These are phyloP conservation scores for Drosophila sordidula DNA, from an alignment of 2,888 invertebrate species.

Conservation along the genomic window DNA sequence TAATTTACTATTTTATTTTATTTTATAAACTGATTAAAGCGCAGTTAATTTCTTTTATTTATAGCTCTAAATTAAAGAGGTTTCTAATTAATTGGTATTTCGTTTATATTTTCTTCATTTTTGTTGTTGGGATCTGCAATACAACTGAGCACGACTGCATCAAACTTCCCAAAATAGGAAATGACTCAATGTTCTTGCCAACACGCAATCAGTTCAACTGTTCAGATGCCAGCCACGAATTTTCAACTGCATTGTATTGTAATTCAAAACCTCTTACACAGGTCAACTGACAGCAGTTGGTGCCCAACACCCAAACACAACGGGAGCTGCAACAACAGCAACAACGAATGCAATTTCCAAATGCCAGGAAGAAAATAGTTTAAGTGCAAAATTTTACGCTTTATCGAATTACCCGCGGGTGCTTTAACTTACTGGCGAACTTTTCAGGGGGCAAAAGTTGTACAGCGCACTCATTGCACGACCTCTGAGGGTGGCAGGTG, in stretches of 20 bases:
- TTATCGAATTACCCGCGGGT: slow-evolving; percentile 84
- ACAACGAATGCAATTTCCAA: slow-evolving; percentile 61
- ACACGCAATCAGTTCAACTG: slow-evolving; percentile 54
- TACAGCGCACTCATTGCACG: slow-evolving; percentile 40
- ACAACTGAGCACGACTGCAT: not conserved
- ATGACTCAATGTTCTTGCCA: slow-evolving; percentile 37
- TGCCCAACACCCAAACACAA: slow-evolving; percentile 17
- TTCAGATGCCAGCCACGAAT: slow-evolving; percentile 37
- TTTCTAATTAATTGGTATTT: not conserved
- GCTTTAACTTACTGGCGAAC: slow-evolving; percentile 73
- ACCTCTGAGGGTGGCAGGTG: slow-evolving; percentile 12
- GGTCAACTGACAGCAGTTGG: slow-evolving; percentile 67
- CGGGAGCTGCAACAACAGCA: slow-evolving; percentile 40
- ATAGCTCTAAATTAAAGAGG: too few relatives aligned
- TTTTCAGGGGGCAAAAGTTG: slow-evolving; percentile 64
- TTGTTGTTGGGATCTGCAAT: not conserved
- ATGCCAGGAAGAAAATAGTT: slow-evolving; percentile 75
- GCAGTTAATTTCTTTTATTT: too few relatives aligned
- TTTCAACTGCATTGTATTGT: slow-evolving; percentile 50
- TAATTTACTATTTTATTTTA: too few relatives aligned
- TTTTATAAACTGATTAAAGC: too few relatives aligned
- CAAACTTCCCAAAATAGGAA: slow-evolving; percentile 1
- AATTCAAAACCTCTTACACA: slow-evolving; percentile 57
- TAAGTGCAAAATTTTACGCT: slow-evolving; percentile 84
- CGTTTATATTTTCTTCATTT: not conserved